Evolutionary conservation across 2,888 invertebrate species (phyloP).

Genomic region (Cartodere bifasciata): DNA sequence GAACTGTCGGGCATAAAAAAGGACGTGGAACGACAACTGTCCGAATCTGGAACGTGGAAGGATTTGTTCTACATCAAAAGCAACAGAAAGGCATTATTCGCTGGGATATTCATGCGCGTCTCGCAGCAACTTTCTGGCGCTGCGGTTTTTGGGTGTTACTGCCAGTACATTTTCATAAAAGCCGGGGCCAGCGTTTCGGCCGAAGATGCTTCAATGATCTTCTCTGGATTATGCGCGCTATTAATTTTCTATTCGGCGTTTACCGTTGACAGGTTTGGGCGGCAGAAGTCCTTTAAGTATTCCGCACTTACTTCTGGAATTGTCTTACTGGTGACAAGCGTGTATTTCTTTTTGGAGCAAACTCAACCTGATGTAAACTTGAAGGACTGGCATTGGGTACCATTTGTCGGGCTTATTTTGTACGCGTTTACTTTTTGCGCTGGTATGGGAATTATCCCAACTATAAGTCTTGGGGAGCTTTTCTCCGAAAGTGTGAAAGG

Average conservation of each 20-base stretch:
- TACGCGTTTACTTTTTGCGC: slow-evolving; percentile 20
- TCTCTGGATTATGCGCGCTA: slow-evolving; percentile 14
- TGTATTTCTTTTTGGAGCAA: slow-evolving; percentile 22
- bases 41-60: slow-evolving; percentile 25
- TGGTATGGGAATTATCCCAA: slow-evolving; percentile 26
- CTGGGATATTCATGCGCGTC: slow-evolving; percentile 22
- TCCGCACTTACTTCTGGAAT: slow-evolving; percentile 20
- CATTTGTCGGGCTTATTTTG: slow-evolving; percentile 23
- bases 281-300: slow-evolving; percentile 18
- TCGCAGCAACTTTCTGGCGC: slow-evolving; percentile 28
- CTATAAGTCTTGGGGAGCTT: slow-evolving; percentile 25
- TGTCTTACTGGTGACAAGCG: slow-evolving; percentile 16
- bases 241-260: slow-evolving; percentile 18
- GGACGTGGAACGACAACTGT: slow-evolving; percentile 25
- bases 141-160: slow-evolving; percentile 21
- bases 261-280: slow-evolving; percentile 19
- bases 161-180: slow-evolving; percentile 26
- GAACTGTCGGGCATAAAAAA: slow-evolving; percentile 19
- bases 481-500: slow-evolving; percentile 26
- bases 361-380: slow-evolving; percentile 17
- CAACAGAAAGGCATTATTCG: slow-evolving; percentile 24
- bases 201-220: slow-evolving; percentile 17
- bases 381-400: slow-evolving; percentile 22
- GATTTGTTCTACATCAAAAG: slow-evolving; percentile 23
- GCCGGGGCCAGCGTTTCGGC: slow-evolving; percentile 25